Base-by-base conservation (phyloP, 2,888 invertebrate species). In the Orthosia gothica region DNA sequence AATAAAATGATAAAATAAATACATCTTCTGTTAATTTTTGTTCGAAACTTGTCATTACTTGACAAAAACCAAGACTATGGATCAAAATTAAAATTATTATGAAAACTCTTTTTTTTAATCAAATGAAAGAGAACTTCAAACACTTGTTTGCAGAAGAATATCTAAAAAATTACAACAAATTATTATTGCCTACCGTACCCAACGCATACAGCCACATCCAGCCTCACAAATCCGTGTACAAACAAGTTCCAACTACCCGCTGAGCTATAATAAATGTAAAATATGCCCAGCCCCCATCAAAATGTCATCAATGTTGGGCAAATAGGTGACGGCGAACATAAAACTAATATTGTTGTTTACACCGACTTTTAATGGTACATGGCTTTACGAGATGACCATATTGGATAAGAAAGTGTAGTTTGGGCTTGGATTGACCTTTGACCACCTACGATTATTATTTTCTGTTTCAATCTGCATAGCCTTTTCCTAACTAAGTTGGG, bases 261-360 rank as follows among this genome's bases (percentile, higher is more conserved):
- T 95, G 96, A 87, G 95, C 90, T 86, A 89, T 94, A 95, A 95
- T 95, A 94, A 95, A 92, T 93, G 93, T 95, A 94, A 93, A 91
- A 90, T 91, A 91, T 93, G 92, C 89, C 91, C 90, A 88, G 90
- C 89, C 87, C 91, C 90, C 95, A 95, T 96, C 96, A 93, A 94
- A 95, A 96, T 96, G 95, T 95, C 96, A 96, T 96, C 95, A 92
- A 90, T 94, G 95, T 93, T 93, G 87, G 92, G 92, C 93, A 93
- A 93, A 92, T 90, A 91, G 90, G 88, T 89, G 90, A 91, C 89
- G 89, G 91, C 79, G 70, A 73, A 81, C 77, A 84, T 76, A 80
- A 78, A 87, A 82, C 83, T 84, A 84, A 88, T 84, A 79, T 80
- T 79, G 77, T 49, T 77, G 77, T 70, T 65, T 57, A 75, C 65